Percentiles rank a stretch among this genome's conserved stretches.
Conservation (phyloP, 2,888 invertebrate species). For the Tethea ocularis region DNA sequence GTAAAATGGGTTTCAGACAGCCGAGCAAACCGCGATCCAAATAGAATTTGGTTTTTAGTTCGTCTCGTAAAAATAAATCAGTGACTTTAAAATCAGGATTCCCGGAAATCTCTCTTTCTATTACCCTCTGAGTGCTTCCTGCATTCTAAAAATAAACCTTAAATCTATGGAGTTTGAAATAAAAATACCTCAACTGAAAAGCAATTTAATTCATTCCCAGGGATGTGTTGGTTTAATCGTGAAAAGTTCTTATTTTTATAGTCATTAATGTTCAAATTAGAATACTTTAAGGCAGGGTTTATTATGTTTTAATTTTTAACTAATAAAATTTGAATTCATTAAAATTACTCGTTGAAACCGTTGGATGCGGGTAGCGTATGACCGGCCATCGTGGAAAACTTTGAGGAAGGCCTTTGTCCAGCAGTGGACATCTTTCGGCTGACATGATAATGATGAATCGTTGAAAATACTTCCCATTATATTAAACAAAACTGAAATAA, state of each 20-base stretch:
- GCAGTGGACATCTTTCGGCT: too few species aligned
- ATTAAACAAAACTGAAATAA: too few species aligned
- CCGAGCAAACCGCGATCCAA: constrained; percentile 38
- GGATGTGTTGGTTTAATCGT: constrained; percentile 37
- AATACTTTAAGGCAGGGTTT: constrained; percentile 21
- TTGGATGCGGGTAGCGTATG: too few species aligned
- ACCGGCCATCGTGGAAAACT: too few species aligned
- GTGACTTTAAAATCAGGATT: constrained; percentile 66
- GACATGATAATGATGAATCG: too few species aligned
- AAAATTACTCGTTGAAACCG: too few species aligned
- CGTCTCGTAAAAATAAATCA: constrained; percentile 69
- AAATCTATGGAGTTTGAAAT: constrained; percentile 38
- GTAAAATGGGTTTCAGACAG: not conserved
- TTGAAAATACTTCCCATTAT: too few species aligned
- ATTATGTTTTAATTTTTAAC: not conserved
- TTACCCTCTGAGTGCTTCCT: constrained; percentile 34
- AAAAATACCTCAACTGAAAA: constrained; percentile 29
- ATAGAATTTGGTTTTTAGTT: constrained; percentile 46
- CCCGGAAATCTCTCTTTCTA: constrained; percentile 57
- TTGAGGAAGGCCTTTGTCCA: too few species aligned
- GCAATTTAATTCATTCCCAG: not conserved
- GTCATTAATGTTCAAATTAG: constrained; percentile 47
- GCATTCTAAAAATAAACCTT: constrained; percentile 38
- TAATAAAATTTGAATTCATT: not conserved
- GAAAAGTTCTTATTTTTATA: constrained; percentile 49